These are phyloP conservation scores for Sylvilagus bachmani DNA, from an alignment of 2,113 vertebrate species.

Conservation along the genomic window DNA sequence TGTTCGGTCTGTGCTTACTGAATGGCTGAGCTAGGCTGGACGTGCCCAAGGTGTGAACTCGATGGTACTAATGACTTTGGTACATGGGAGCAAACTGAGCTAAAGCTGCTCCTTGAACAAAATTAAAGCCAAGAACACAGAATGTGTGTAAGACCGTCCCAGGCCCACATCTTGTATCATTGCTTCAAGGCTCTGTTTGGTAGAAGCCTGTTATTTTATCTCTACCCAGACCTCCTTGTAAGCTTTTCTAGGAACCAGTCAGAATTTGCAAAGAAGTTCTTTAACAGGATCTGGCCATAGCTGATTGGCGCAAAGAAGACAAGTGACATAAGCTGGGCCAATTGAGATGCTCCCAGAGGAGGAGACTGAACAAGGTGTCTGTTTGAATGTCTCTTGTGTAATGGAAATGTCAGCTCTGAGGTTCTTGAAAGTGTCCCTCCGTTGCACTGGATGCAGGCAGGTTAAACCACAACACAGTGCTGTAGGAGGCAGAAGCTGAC, in stretches of 20 bases:
- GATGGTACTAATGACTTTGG: neutral
- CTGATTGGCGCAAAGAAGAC: neutral
- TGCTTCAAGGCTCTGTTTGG: neutral
- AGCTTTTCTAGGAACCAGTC: neutral
- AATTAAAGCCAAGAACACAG: neutral
- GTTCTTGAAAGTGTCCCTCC: neutral
- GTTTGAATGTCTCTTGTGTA: neutral
- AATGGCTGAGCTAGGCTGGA: neutral
- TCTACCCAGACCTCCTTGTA: neutral
- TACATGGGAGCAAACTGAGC: neutral
- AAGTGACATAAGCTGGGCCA: neutral
- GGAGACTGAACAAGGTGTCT: neutral
- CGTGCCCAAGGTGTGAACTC: neutral
- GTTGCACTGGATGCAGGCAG: neutral
- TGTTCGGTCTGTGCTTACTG: neutral
- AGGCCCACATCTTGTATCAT: neutral
- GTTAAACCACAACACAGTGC: neutral
- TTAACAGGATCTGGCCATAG: neutral
- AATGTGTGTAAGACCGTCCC: neutral
- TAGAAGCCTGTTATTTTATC: neutral
- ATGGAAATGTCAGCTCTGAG: neutral
- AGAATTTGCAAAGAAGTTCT: neutral
- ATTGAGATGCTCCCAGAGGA: neutral
- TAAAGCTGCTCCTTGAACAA: slow-evolving; percentile 14
- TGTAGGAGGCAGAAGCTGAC: neutral